These are phyloP conservation scores for Dicaeum eximium DNA, from an alignment of 2,113 vertebrate genomes.

Conservation along the genomic window DNA sequence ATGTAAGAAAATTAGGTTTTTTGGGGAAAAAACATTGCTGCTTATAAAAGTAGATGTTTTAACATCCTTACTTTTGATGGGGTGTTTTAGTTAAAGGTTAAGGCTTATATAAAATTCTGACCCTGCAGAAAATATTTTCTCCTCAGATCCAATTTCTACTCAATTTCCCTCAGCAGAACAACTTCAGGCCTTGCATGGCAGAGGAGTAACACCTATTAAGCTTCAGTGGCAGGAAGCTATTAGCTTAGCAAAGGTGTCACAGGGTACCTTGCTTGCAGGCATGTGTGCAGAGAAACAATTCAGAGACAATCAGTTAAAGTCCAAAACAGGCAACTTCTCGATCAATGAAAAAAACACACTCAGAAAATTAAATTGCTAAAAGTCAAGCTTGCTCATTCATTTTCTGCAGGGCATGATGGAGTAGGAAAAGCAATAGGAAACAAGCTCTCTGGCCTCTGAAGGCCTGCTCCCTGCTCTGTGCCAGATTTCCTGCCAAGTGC, in stretches of 20 bases:
- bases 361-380: slow-evolving; percentile 24
- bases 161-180: not conserved
- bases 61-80: not conserved
- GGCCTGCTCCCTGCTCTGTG: accelerated
- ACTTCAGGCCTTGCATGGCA: not conserved
- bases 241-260: not conserved
- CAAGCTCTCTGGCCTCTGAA: not conserved
- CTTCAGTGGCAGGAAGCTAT: not conserved
- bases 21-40: accelerated
- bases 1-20: not conserved
- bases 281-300: not conserved
- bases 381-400: not conserved
- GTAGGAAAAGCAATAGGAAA: not conserved
- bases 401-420: not conserved
- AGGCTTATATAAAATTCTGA: not conserved
- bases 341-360: not conserved
- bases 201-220: not conserved
- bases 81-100: not conserved
- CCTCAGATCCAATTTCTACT: not conserved
- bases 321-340: not conserved
- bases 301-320: not conserved
- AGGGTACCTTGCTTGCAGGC: not conserved
- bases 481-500: not conserved
- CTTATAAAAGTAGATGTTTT: not conserved
- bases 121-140: not conserved